Percentiles rank a stretch among this genome's conserved stretches.
Conservation (phyloP, 92 coral and sea anemone species). For the Epizoanthus scotinus region DNA sequence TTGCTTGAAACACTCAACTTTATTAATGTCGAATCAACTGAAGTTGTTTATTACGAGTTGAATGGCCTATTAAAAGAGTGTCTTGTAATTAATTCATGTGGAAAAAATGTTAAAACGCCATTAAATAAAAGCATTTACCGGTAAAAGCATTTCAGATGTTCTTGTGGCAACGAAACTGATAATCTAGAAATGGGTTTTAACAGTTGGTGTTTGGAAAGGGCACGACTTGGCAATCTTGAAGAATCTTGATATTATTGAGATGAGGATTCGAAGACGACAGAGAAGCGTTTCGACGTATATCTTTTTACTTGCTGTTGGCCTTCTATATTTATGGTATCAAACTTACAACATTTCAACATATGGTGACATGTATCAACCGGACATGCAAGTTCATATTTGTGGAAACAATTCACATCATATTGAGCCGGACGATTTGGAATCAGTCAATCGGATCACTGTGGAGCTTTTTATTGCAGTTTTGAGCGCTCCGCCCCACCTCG, state of each 20-base stretch:
- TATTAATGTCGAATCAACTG: background rate
- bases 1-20: background rate
- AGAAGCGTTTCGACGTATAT: background rate
- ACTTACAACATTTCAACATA: background rate
- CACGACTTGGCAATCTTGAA: background rate
- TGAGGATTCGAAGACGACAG: background rate
- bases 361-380: constrained; percentile 15
- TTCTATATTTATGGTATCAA: constrained; percentile 20
- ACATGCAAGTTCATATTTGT: constrained; percentile 32
- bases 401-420: constrained; percentile 24
- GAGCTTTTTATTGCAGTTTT: constrained; percentile 53
- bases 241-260: background rate
- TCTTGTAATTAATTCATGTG: background rate
- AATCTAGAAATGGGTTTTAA: no score
- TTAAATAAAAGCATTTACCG: background rate
- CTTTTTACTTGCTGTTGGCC: background rate
- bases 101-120: background rate
- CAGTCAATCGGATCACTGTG: constrained; percentile 17
- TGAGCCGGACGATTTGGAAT: background rate
- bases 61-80: background rate
- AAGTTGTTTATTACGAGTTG: no score
- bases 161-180: background rate
- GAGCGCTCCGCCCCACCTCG: constrained; percentile 35
- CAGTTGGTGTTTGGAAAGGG: no score
- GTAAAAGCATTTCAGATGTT: constrained; percentile 2